These are phyloP conservation scores for Papilio gigon DNA, from an alignment of 2,888 invertebrate genomes.

Conservation along the genomic window DNA sequence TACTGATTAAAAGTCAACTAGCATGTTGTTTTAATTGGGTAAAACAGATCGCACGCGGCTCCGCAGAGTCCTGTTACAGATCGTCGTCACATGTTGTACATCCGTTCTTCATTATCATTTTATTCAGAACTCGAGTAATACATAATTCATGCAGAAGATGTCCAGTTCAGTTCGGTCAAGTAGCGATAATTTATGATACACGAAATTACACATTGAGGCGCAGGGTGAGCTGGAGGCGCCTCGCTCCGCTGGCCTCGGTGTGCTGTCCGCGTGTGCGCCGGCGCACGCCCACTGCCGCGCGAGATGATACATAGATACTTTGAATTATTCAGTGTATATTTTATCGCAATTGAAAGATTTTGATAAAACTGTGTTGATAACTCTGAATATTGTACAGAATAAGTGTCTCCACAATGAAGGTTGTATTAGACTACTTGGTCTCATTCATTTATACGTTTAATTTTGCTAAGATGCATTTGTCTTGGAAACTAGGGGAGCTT, in stretches of 20 bases:
- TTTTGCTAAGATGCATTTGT: not conserved
- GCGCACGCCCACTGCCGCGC: not conserved
- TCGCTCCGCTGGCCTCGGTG: no score
- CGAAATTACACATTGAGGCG: conserved; percentile 12
- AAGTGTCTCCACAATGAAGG: not conserved
- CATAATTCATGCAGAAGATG: not conserved
- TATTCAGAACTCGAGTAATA: no score
- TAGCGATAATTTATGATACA: not conserved
- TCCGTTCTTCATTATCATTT: no score
- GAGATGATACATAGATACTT: not conserved
- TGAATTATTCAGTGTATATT: conserved; percentile 14
- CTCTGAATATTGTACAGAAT: not conserved
- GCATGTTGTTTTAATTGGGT: no score
- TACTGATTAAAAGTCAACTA: no score
- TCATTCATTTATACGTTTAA: not conserved
- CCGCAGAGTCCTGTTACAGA: not conserved
- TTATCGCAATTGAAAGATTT: not conserved
- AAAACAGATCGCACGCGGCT: no score
- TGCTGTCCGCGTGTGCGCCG: no score
- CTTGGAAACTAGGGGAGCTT: not conserved
- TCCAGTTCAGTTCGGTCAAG: not conserved
- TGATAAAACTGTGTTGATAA: no score
- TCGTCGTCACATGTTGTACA: no score
- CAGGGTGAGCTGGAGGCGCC: not conserved
- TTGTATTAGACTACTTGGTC: not conserved